Evolutionary conservation across 2,888 invertebrate genomes (phyloP).

Genomic region (Drosophila testacea): DNA sequence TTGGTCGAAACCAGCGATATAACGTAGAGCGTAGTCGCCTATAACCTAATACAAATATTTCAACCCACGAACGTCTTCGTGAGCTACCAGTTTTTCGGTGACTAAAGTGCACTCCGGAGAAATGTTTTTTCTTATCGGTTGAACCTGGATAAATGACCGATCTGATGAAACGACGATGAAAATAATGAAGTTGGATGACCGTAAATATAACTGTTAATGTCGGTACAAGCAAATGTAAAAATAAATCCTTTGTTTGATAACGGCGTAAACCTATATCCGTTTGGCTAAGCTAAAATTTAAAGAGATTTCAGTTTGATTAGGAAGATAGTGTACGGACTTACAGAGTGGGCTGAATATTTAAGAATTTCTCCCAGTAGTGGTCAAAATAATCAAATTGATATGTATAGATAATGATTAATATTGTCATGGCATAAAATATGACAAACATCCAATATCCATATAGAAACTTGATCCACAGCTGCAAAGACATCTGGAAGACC

Average conservation of each 20-base stretch:
- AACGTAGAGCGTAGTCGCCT: conserved; percentile 50
- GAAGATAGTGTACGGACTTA: conserved; percentile 86
- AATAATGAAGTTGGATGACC: conserved; percentile 98
- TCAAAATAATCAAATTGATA: conserved; percentile 98
- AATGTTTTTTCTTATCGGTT: neutral
- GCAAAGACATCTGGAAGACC: conserved; percentile 97
- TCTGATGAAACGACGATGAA: conserved; percentile 97
- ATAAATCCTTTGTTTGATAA: conserved; percentile 94
- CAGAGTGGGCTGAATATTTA: conserved; percentile 90
- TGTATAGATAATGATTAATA: conserved; percentile 96
- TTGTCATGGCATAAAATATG: conserved; percentile 97
- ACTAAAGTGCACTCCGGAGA: neutral
- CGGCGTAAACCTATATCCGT: conserved; percentile 96
- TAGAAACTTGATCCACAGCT: conserved; percentile 95
- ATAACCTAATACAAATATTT: conserved; percentile 25
- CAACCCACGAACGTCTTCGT: conserved; percentile 22
- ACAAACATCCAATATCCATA: conserved; percentile 98
- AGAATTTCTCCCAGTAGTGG: conserved; percentile 91
- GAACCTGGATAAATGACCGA: conserved; percentile 70
- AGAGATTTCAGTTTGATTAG: neutral
- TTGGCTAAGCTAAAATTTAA: conserved; percentile 88
- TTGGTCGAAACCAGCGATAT: conserved; percentile 60
- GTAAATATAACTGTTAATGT: conserved; percentile 98
- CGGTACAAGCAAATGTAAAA: conserved; percentile 96
- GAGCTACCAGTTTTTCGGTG: neutral